Evolutionary conservation across 2,797 vertebrate species (phyloP), one percentile per base, ranked within the genome.

Genomic region (Semaprochilodus insignis): DNA sequence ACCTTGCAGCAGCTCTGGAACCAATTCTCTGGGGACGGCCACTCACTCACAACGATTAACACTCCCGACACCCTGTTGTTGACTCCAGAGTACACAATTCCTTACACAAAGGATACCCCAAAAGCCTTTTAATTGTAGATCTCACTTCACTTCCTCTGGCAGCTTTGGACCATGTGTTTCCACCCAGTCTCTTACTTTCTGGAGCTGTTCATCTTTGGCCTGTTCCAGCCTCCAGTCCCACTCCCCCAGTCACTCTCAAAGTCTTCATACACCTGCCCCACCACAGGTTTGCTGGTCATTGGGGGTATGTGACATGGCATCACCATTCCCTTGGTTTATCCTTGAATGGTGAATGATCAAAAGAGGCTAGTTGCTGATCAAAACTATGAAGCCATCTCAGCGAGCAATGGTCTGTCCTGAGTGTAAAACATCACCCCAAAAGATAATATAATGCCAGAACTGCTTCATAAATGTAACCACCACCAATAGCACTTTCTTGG

Each of bases 331-430:
- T 27, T 86, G 79, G 7, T 36, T 31, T 34, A 82, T 82, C 0
- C 75, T 66, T 8, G 84, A 81, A 11, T 36, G 36, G 51, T 83
- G 82, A 3, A 86, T 31, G 13, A 84, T 82, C 52, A 23, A 87
- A 80, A 31, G 31, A 75, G 2, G 80, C 82, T 15, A 86, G 16
- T 11, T 84, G 77, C 0, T 73, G 78, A 15, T 82, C 57, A 54
- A 86, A 81, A 15, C 80, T 84, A 19, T 82, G 82, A 3, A 84
- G 27, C 80, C 84, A 82, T 1, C 15, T 36, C 16, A 83, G 21
- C 2, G 62, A 80, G 4, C 63, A 78, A 36, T 88, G 82, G 44
- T 82, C 86, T 0, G 75, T 81, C 7, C 59, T 11, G 16, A 84
- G 25, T 0, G 78, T 17, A 51, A 82, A 84, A 23, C 79, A 52